These are phyloP conservation scores for Saimiri boliviensis DNA, from an alignment of 2,113 vertebrate species.

Conservation along the genomic window DNA sequence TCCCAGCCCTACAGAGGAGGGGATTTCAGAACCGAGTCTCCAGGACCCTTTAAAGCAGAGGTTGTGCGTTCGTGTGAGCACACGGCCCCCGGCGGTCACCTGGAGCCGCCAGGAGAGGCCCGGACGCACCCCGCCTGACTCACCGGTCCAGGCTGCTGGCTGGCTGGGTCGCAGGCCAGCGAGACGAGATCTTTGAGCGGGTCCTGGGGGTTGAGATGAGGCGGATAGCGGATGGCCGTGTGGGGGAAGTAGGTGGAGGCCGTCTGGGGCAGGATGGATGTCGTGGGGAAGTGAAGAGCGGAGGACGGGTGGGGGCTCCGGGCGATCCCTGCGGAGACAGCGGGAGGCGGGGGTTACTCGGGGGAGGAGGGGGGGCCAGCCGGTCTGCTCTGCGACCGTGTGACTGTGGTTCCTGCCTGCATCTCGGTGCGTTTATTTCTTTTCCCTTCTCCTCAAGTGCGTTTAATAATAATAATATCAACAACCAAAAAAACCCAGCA, in stretches of 20 bases:
- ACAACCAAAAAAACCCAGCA: not conserved
- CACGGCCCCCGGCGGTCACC: not conserved
- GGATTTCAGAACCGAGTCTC: rapidly evolving
- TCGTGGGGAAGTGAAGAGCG: conserved; percentile 95
- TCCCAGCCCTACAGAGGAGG: rapidly evolving
- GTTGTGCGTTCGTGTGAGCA: not conserved
- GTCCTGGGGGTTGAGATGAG: conserved; percentile 96
- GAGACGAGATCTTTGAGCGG: conserved; percentile 98
- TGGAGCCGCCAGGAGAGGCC: not conserved
- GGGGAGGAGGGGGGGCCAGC: too few relatives aligned
- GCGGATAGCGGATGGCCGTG: conserved; percentile 96
- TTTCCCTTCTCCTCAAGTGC: too few relatives aligned
- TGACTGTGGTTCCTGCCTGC: rapidly evolving
- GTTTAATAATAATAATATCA: rapidly evolving
- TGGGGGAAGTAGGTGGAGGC: conserved; percentile 95
- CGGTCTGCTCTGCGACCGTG: not conserved
- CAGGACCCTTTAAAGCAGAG: rapidly evolving
- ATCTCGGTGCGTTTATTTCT: rapidly evolving
- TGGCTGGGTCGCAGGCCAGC: conserved; percentile 96
- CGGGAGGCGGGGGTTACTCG: too few relatives aligned
- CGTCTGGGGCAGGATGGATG: conserved; percentile 90
- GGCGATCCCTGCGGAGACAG: conserved; percentile 88
- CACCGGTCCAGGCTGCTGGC: conserved; percentile 94
- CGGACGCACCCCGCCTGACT: conserved; percentile 72
- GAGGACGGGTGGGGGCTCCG: conserved; percentile 95